These are phyloP conservation scores for Nanorana parkeri DNA, from an alignment of 2,113 vertebrate genomes.

Conservation along the genomic window DNA sequence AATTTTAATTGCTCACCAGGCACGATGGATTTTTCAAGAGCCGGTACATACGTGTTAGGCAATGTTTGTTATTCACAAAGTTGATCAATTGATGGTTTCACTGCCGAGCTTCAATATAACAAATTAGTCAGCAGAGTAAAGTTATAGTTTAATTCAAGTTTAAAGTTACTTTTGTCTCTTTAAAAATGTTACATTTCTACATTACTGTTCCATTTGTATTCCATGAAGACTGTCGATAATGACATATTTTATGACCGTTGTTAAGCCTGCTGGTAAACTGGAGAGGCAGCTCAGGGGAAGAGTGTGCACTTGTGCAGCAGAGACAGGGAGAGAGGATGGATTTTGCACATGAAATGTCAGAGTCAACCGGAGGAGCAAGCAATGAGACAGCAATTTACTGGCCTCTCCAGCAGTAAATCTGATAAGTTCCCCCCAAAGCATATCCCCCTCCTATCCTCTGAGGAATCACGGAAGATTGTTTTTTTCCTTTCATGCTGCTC, in stretches of 20 bases:
- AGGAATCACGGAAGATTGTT: conserved; percentile 44
- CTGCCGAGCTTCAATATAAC: too few relatives aligned
- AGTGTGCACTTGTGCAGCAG: conserved; percentile 29
- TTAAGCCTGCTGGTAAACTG: conserved; percentile 21
- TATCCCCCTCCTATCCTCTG: conserved; percentile 2
- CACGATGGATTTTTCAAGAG: too few relatives aligned
- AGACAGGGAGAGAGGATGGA: conserved; percentile 18
- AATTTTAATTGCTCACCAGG: too few relatives aligned
- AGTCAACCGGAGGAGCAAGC: conserved; percentile 13
- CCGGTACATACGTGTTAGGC: too few relatives aligned
- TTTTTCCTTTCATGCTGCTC: conserved; percentile 50
- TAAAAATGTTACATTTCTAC: not conserved
- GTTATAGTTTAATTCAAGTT: not conserved
- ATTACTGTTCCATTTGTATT: not conserved
- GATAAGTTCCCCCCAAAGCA: conserved; percentile 24
- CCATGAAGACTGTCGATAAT: conserved; percentile 5
- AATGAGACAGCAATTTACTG: not conserved
- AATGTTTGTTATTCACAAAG: too few relatives aligned
- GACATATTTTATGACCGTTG: conserved; percentile 18
- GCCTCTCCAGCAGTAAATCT: conserved; percentile 2
- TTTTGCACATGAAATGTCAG: conserved; percentile 38
- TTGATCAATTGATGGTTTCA: too few relatives aligned
- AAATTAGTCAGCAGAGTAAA: too few relatives aligned
- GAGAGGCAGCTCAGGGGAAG: conserved; percentile 37
- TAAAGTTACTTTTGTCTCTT: not conserved